Base-by-base conservation (phyloP, 2,888 invertebrate species). In the Diadegma fenestrale region DNA sequence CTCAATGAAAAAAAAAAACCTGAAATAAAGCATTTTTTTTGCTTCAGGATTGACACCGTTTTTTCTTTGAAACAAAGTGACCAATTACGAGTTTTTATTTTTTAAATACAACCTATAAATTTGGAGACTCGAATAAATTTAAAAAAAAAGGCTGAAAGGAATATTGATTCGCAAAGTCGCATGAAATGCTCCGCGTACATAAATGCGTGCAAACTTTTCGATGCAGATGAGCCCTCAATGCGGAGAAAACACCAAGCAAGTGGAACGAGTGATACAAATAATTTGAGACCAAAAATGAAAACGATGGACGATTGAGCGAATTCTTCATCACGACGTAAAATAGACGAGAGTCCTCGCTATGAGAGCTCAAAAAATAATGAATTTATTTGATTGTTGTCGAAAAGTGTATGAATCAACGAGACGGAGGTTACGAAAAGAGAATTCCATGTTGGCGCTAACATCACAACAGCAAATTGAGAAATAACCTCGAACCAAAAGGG, bases 401-500 rank as follows among this genome's bases (percentile, higher is more conserved):
- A 71, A 33, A 71, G 71, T 71, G 71, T 19, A 26, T 41, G 73
- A 73, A 26, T 58, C 63, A 45, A 63, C 26, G 61, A 75, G 45
- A 19, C 30, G 10, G 8, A 26, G 61, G 26, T 14, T 43, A 22
- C 58, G 26, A 45, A 12, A 12, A 26, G 48, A 68, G n/a, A 19
- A 75, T 79, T 54, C 43, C 51, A 22, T 41, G 45, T 68, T 71
- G 73, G 51, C 37, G 64, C 41, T 69, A 66, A 84, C 22, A 30
- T 71, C 45, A 33, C 64, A 71, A 71, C 61, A 33, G 43, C 3
- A 45, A 78, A 69, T 54, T 30, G 63, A 54, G 37, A 68, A 8
- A 10, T 43, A 69, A 79, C 69, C 75, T 75, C 26, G 22, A 51
- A 45, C 43, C 14, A 43, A 45, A 69, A 43, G 12, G 63, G 41